phyloP scores from a whole-genome alignment of 2,888 invertebrate species.

The Coenonympha arcania region DNA sequence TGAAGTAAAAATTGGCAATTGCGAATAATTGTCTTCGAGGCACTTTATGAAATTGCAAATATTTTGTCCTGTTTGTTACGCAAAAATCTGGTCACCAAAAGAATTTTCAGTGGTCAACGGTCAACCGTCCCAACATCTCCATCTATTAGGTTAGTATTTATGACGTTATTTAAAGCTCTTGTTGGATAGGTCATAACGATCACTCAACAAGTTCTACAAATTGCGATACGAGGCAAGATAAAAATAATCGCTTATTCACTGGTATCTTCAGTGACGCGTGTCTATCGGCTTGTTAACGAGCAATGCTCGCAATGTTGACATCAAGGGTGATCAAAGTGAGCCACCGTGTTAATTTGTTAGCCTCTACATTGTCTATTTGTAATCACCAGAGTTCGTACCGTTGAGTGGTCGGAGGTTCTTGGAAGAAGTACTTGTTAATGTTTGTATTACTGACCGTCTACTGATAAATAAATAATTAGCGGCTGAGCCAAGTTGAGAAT shows the following conservation, averaged over 20 bases:
- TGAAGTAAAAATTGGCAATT: too few species aligned
- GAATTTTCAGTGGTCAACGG: too few species aligned
- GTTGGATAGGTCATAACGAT: not conserved
- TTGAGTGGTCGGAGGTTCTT: conserved; percentile 15
- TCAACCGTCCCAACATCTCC: too few species aligned
- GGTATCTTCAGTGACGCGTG: conserved; percentile 36
- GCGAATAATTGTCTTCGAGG: too few species aligned
- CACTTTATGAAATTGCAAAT: too few species aligned
- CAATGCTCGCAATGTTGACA: conserved; percentile 58
- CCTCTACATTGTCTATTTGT: conserved; percentile 47
- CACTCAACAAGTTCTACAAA: conserved; percentile 5
- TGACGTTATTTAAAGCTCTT: not conserved
- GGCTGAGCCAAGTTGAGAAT: not conserved
- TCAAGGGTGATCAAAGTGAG: conserved; percentile 57
- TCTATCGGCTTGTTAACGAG: conserved; percentile 66
- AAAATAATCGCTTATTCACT: conserved; percentile 22
- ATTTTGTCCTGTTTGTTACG: too few species aligned
- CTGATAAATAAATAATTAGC: conserved; percentile 1
- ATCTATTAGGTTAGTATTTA: not conserved
- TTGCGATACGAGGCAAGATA: conserved; percentile 9
- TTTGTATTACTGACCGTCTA: conserved; percentile 10
- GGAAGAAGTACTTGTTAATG: conserved; percentile 14
- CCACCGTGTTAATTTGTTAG: conserved; percentile 33
- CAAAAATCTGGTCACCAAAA: too few species aligned
- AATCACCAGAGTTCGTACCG: conserved; percentile 33